Evolutionary conservation across 2,888 invertebrate genomes (phyloP).

Genomic region (Synergus gifuensis): DNA sequence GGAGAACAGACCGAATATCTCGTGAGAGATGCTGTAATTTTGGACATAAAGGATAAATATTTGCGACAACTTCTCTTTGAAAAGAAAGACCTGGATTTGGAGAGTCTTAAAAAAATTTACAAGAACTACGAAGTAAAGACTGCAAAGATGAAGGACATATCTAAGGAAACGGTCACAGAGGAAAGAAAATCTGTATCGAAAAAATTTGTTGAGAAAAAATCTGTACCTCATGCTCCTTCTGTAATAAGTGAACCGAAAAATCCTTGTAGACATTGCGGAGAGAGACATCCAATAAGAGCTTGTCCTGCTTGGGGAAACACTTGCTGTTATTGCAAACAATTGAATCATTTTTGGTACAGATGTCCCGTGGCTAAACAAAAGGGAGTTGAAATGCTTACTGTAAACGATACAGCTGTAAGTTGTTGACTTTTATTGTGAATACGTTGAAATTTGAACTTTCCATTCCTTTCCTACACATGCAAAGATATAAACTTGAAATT

Average conservation of each 20-base stretch:
- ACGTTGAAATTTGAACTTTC: no score
- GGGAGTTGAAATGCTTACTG: neutral
- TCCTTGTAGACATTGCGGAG: constrained; percentile 52
- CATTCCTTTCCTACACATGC: no score
- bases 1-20: constrained; percentile 49
- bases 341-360: constrained; percentile 51
- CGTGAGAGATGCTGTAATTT: constrained; percentile 51
- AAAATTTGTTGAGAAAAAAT: neutral
- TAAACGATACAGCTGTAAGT: neutral
- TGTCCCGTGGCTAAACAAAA: constrained; percentile 36
- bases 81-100: constrained; percentile 45
- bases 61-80: constrained; percentile 46
- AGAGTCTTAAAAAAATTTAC: constrained; percentile 42
- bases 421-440: neutral
- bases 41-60: constrained; percentile 51
- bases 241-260: constrained; percentile 33
- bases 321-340: constrained; percentile 54
- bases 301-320: constrained; percentile 54
- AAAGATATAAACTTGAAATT: no score
- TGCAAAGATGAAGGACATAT: constrained; percentile 43
- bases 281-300: constrained; percentile 41
- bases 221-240: neutral
- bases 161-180: constrained; percentile 39
- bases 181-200: constrained; percentile 10
- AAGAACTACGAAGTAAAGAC: constrained; percentile 45